Percentiles rank a stretch among this genome's conserved stretches.
Conservation (phyloP, 2,888 invertebrate species). For the Pachycephus smyrnensis region DNA sequence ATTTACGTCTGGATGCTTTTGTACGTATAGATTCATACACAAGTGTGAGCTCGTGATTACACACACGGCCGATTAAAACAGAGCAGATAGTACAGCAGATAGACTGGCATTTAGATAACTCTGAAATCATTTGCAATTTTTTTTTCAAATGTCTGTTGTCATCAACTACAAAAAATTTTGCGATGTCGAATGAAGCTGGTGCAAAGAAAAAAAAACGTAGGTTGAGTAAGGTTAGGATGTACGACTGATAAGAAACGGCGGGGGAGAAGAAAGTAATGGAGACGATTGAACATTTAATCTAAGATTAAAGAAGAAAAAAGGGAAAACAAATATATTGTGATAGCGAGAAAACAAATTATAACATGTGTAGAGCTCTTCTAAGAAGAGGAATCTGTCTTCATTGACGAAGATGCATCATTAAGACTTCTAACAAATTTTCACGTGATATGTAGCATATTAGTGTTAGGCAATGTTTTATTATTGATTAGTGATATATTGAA, state of each 20-base stretch:
- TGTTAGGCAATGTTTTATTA: slow-evolving; percentile 34
- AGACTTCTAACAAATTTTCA: slow-evolving; percentile 59
- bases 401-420: slow-evolving; percentile 55
- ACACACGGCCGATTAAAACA: neutral
- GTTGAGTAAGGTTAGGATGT: slow-evolving; percentile 12
- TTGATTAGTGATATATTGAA: slow-evolving; percentile 16
- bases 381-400: slow-evolving; percentile 53
- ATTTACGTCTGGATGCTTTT: neutral
- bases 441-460: slow-evolving; percentile 51
- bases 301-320: slow-evolving; percentile 25
- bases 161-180: neutral
- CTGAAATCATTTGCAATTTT: neutral
- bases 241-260: slow-evolving; percentile 6
- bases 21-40: neutral
- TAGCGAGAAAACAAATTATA: slow-evolving; percentile 54
- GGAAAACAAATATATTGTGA: slow-evolving; percentile 49
- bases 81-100: neutral
- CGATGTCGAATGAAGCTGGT: neutral
- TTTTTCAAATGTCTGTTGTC: neutral
- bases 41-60: neutral
- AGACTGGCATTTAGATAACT: neutral
- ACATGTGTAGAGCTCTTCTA: slow-evolving; percentile 48
- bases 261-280: slow-evolving; percentile 4
- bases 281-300: slow-evolving; percentile 23
- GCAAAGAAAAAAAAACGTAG: slow-evolving; percentile 11